Conservation (phyloP, 2,888 invertebrate genomes). For the Branchellion lobata region DNA sequence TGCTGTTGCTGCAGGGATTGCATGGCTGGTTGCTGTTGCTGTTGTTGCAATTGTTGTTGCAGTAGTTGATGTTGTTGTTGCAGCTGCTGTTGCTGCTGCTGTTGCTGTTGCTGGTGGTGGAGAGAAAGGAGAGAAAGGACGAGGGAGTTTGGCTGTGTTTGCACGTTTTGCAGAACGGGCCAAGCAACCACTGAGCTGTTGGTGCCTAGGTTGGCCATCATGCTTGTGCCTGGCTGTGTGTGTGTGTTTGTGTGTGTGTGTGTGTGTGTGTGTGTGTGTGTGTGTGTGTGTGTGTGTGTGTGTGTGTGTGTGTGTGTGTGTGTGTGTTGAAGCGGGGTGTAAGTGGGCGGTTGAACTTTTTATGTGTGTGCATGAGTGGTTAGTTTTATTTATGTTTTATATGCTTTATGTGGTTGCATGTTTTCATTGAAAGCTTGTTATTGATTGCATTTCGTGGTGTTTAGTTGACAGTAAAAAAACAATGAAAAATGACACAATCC, state of each 20-base stretch:
- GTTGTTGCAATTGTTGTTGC: slow-evolving; percentile 18
- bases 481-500: not conserved
- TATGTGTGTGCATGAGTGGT: too few relatives aligned
- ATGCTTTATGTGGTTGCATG: too few relatives aligned
- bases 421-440: too few relatives aligned
- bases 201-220: slow-evolving; percentile 21
- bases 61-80: not conserved
- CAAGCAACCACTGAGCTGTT: slow-evolving; percentile 38
- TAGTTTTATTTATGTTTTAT: too few relatives aligned
- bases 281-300: too few relatives aligned
- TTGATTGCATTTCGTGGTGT: too few relatives aligned
- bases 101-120: slow-evolving; percentile 56
- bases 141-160: slow-evolving; percentile 36
- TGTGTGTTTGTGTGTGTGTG: slow-evolving; percentile 8
- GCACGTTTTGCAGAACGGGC: slow-evolving; percentile 38
- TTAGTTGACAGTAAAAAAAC: too few relatives aligned
- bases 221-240: not conserved
- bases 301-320: too few relatives aligned
- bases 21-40: too few relatives aligned
- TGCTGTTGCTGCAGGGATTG: too few relatives aligned
- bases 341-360: too few relatives aligned
- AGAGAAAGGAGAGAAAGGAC: slow-evolving; percentile 26
- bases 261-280: not conserved
- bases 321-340: too few relatives aligned
- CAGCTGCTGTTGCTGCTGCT: slow-evolving; percentile 58